These are phyloP conservation scores for Alligator mississippiensis DNA, from an alignment of 2,113 vertebrate genomes.

Conservation along the genomic window DNA sequence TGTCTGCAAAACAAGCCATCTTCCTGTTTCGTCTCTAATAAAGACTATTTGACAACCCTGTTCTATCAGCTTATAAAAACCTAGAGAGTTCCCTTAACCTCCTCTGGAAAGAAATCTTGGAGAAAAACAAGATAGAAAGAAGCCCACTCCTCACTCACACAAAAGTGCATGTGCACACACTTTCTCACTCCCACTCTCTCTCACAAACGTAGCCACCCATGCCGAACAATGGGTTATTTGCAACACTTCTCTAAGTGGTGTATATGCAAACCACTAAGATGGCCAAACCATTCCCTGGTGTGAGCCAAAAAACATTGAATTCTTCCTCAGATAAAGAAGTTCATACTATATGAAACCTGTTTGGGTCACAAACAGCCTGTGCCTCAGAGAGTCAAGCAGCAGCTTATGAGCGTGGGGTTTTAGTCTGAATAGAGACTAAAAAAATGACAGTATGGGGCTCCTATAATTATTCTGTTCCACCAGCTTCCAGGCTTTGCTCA, in stretches of 20 bases:
- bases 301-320: neutral
- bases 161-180: too few species aligned
- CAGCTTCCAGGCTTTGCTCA: neutral
- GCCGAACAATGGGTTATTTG: neutral
- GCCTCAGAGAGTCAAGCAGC: neutral
- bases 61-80: conserved; percentile 82
- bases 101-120: conserved; percentile 60
- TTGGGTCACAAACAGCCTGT: neutral
- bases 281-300: neutral
- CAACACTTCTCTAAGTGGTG: too few species aligned
- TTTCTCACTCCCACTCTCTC: too few species aligned
- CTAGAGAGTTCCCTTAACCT: conserved; percentile 54
- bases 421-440: neutral
- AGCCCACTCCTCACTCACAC: neutral
- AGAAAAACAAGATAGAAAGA: neutral
- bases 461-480: neutral
- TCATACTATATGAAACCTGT: neutral
- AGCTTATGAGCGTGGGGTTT: neutral
- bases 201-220: neutral
- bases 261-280: neutral
- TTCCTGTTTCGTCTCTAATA: conserved; percentile 85
- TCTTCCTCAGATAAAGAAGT: neutral
- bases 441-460: neutral
- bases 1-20: conserved; percentile 84
- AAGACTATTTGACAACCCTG: conserved; percentile 80